These are phyloP conservation scores for Nephrotoma appendiculata DNA, from an alignment of 2,888 invertebrate genomes.

Conservation along the genomic window DNA sequence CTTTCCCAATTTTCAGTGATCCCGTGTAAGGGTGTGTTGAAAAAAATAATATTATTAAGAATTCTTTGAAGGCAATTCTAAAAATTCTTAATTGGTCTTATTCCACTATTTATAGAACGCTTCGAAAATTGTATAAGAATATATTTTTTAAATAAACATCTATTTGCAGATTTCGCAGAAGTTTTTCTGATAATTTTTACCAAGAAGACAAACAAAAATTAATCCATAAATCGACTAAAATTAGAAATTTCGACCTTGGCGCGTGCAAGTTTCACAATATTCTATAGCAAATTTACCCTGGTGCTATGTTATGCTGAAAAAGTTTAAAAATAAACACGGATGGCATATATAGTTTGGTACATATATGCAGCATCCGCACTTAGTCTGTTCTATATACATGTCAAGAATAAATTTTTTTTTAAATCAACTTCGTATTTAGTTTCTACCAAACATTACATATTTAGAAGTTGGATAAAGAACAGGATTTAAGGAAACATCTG, in stretches of 20 bases:
- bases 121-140: no score
- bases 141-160: no score
- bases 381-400: background rate
- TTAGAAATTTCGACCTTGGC: background rate
- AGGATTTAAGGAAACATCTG: background rate
- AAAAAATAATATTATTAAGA: no score
- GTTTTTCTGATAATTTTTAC: no score
- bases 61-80: no score
- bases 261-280: background rate
- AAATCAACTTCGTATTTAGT: background rate
- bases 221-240: background rate
- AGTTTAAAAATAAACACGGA: background rate
- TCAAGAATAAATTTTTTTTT: background rate
- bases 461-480: background rate
- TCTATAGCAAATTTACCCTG: background rate
- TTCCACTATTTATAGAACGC: no score
- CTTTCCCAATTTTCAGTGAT: no score
- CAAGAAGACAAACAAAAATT: no score
- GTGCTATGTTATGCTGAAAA: background rate
- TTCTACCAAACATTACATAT: background rate
- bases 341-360: background rate
- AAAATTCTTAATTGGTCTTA: no score
- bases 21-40: no score
- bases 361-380: background rate
- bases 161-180: no score